Percentiles rank a stretch among this genome's conserved stretches.
phyloP scores from a whole-genome alignment of 1,140 invertebrate genomes.

The Aphelenchoides avenae region DNA sequence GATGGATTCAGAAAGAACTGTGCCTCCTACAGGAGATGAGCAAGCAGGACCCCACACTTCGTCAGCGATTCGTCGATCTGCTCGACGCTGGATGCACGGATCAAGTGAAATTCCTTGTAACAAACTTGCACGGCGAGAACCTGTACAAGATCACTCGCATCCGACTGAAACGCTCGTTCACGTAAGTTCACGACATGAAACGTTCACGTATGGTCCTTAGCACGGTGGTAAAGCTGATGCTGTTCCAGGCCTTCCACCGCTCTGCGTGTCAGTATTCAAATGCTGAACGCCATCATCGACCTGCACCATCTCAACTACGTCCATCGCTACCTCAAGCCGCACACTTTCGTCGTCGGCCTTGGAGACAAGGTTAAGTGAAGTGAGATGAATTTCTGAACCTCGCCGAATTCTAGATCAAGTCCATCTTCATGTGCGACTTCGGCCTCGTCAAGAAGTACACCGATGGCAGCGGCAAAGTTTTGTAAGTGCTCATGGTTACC shows the following conservation, averaged over 20 bases:
- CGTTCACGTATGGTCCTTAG: no score
- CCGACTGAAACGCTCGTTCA: constrained; percentile 13
- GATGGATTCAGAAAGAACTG: constrained; percentile 24
- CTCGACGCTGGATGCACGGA: constrained; percentile 24
- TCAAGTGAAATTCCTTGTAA: constrained; percentile 24
- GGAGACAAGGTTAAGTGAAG: no score
- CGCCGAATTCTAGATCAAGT: no score
- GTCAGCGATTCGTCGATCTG: constrained; percentile 11
- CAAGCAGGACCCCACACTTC: not conserved
- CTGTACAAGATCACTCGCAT: constrained; percentile 27
- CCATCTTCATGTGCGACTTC: no score
- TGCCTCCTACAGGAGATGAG: constrained; percentile 13
- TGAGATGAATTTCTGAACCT: no score
- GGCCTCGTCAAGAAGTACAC: no score
- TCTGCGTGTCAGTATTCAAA: constrained; percentile 13
- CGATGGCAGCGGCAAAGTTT: no score
- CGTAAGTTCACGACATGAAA: no score
- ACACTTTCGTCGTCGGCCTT: constrained; percentile 11
- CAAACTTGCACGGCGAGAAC: constrained; percentile 26
- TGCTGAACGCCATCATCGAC: constrained; percentile 5
- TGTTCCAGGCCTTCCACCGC: constrained; percentile 15
- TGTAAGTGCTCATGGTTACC: no score
- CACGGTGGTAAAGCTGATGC: no score
- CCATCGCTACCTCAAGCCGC: constrained; percentile 14
- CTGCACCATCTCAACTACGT: constrained; percentile 9